These are phyloP conservation scores for Ceryle rudis DNA, from an alignment of 2,797 vertebrate species.

Conservation along the genomic window DNA sequence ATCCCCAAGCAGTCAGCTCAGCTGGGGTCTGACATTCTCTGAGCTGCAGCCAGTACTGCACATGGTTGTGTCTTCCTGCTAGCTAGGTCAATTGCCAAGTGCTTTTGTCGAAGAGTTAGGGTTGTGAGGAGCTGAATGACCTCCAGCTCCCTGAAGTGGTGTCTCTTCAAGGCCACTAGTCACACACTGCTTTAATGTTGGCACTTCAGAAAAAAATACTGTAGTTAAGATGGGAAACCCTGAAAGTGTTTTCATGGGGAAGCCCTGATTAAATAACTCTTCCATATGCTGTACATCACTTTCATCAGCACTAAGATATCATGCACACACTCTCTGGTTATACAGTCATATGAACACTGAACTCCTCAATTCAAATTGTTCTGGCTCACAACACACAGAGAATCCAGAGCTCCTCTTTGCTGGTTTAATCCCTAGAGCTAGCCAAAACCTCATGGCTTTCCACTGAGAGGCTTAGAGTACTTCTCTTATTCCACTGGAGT, in stretches of 20 bases:
- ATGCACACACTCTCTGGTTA: not conserved
- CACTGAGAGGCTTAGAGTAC: not conserved
- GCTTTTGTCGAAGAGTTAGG: not conserved
- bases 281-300: not conserved
- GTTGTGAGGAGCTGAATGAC: not conserved
- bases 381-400: not conserved
- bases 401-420: not conserved
- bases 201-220: not conserved
- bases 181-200: not conserved
- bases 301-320: conserved; percentile 17
- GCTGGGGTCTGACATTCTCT: not conserved
- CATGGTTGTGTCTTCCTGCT: not conserved
- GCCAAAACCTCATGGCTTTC: not conserved
- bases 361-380: not conserved
- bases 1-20: not conserved
- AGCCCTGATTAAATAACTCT: conserved; percentile 17
- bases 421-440: not conserved
- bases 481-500: not conserved
- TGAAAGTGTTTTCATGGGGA: conserved; percentile 45
- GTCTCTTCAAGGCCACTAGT: not conserved
- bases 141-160: not conserved
- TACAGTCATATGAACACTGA: not conserved
- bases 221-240: not conserved
- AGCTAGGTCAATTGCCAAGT: not conserved
- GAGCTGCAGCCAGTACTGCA: not conserved